Evolutionary conservation across 1,140 invertebrate genomes (phyloP), one percentile per base, ranked within the genome.

Genomic region (Gerris buenoi): DNA sequence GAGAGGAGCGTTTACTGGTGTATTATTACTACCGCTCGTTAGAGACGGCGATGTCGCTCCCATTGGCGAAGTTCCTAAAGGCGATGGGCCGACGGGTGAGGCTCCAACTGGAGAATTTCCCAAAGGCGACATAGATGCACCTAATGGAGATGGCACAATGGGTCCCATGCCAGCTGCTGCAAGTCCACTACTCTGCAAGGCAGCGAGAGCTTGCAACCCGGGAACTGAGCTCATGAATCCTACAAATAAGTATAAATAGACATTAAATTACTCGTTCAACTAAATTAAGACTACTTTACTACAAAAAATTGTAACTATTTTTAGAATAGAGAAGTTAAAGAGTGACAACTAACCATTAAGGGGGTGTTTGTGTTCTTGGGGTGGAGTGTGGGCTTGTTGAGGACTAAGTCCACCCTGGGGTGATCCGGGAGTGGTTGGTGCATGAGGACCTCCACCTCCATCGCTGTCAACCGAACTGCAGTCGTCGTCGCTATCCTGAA

Each of bases 1-100:
- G 67, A 90, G 80, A 2, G 88, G 88, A 33, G 88, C 87, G 76
- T 89, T 89, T 75, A 88, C 68, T 10, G 69, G 65, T 61, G 69
- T 69, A 18, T 68, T 68, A 62, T n/a, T n/a, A 68, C 66, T 10
- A 59, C 68, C 15, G 66, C 56, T 46, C 5, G 5, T 46, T 5
- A 46, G 33, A 46, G 18, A 5, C 18, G 33, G 61, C 22, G 33
- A 58, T 62, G 25, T 25, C 27, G 18, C 68, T 29, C 25, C 33
- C 5, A 18, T 18, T 5, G 33, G 33, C 18, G 33, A 46, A 46
- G 33, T 18, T 69, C 65, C 5, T 63, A 26, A 56, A 61, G 64
- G 25, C 33, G 68, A 1, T 65, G 27, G 1, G 25, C 64, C 27
- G 64, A 29, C 26, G 66, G 28, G 27, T 61, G 65, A 23, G 58